Conservation (phyloP, 2,113 vertebrate genomes). For the Zosterops lateralis region DNA sequence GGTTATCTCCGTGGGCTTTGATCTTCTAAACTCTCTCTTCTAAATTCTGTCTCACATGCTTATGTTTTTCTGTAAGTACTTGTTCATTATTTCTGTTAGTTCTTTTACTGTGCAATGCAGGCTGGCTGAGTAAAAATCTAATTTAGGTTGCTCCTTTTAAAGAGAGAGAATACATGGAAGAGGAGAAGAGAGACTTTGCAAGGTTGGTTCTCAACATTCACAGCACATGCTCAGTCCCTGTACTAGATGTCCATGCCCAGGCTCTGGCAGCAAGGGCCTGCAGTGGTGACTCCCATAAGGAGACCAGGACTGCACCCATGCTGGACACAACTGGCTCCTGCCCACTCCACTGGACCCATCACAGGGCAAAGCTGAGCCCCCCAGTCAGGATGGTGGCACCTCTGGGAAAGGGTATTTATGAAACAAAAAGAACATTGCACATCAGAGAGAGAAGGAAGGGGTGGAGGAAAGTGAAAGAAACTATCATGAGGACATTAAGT, state of each 20-base stretch:
- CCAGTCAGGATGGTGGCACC: too few species aligned
- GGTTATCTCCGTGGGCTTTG: neutral
- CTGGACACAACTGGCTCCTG: rapidly evolving
- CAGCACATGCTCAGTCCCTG: neutral
- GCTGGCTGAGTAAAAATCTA: neutral
- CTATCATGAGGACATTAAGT: neutral
- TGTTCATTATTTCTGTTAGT: neutral
- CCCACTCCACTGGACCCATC: rapidly evolving
- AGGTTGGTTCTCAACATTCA: neutral
- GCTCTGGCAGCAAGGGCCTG: neutral
- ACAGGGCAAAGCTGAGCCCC: neutral
- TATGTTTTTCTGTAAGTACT: neutral
- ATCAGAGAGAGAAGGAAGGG: rapidly evolving
- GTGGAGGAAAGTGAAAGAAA: neutral
- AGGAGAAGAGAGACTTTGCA: neutral
- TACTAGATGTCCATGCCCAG: rapidly evolving
- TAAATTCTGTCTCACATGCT: neutral
- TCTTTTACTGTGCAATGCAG: neutral
- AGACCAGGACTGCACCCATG: rapidly evolving
- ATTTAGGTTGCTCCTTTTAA: neutral
- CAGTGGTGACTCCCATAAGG: neutral
- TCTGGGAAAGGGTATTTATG: neutral
- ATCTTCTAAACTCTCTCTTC: neutral
- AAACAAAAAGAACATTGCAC: neutral
- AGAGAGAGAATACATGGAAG: neutral